Percentiles rank a stretch among this genome's conserved stretches.
phyloP scores from a whole-genome alignment of 37 sponge, comb jelly and placozoan genomes.

The Spongilla lacustris region DNA sequence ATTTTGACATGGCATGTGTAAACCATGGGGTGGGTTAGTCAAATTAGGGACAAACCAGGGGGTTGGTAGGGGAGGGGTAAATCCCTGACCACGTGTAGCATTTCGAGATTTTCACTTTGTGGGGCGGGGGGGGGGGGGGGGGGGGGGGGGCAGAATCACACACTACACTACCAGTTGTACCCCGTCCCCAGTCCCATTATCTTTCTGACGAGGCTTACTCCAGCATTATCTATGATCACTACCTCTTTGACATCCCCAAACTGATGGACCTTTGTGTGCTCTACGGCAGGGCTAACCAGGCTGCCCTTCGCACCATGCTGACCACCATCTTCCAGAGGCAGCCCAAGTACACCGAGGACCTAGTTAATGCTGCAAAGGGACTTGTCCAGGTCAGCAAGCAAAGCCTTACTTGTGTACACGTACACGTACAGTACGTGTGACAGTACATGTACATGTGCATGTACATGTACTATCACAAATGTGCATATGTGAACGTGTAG shows the following conservation, averaged over 20 bases:
- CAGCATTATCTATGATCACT: conserved; percentile 76
- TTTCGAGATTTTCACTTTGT: no score
- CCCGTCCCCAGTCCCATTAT: conserved; percentile 41
- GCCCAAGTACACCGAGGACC: conserved; percentile 60
- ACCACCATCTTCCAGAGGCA: conserved; percentile 69
- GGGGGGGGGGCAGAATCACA: no score
- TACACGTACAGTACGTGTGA: neutral
- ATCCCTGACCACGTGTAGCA: no score
- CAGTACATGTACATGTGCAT: neutral
- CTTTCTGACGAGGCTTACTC: conserved; percentile 50
- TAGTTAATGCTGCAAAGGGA: conserved; percentile 11
- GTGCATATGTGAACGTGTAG: neutral
- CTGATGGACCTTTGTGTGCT: conserved; percentile 82
- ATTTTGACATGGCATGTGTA: no score
- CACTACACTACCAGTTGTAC: no score
- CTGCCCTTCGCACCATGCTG: conserved; percentile 71
- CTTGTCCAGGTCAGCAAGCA: neutral
- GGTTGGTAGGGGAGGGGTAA: no score
- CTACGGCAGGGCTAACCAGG: conserved; percentile 67
- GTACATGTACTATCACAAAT: no score
- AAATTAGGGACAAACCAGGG: no score
- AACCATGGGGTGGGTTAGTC: no score
- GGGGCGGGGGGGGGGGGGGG: no score
- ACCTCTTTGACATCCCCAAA: conserved; percentile 78
- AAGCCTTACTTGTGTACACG: no score